A percentile compares a stretch with the other conserved stretches of the same genome.
These are phyloP conservation scores for Saimiri boliviensis DNA, from an alignment of 2,113 vertebrate species.

Conservation along the genomic window DNA sequence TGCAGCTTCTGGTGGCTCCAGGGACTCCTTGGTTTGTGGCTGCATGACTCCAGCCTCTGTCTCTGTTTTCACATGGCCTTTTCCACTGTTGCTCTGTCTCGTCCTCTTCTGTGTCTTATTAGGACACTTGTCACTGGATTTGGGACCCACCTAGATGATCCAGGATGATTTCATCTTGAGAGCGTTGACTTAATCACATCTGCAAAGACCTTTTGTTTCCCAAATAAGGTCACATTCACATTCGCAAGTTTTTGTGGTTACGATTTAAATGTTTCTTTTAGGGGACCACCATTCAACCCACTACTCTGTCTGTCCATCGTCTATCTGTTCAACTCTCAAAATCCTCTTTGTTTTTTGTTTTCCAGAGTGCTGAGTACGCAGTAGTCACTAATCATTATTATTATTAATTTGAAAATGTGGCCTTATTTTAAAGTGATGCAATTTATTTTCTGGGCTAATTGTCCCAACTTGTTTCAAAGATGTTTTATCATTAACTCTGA, in stretches of 20 bases:
- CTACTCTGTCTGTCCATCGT: background rate
- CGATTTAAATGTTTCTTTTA: background rate
- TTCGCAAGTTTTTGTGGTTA: background rate
- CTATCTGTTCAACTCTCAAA: background rate
- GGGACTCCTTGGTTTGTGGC: background rate
- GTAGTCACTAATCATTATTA: background rate
- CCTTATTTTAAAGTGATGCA: slow-evolving; percentile 33
- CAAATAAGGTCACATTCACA: background rate
- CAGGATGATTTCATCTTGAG: background rate
- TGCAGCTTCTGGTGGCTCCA: background rate
- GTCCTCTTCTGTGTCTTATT: background rate
- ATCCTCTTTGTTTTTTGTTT: background rate
- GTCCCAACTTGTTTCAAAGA: background rate
- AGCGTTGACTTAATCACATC: background rate
- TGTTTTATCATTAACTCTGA: background rate
- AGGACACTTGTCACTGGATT: background rate
- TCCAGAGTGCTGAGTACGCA: background rate
- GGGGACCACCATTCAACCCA: background rate
- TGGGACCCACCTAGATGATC: background rate
- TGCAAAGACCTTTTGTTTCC: background rate
- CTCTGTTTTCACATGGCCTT: background rate
- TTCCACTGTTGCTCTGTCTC: background rate
- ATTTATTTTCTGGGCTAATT: background rate
- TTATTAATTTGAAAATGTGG: slow-evolving; percentile 38
- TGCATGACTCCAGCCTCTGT: background rate